Conservation (phyloP, 2,113 vertebrate genomes). For the Poicephalus meyeri region DNA sequence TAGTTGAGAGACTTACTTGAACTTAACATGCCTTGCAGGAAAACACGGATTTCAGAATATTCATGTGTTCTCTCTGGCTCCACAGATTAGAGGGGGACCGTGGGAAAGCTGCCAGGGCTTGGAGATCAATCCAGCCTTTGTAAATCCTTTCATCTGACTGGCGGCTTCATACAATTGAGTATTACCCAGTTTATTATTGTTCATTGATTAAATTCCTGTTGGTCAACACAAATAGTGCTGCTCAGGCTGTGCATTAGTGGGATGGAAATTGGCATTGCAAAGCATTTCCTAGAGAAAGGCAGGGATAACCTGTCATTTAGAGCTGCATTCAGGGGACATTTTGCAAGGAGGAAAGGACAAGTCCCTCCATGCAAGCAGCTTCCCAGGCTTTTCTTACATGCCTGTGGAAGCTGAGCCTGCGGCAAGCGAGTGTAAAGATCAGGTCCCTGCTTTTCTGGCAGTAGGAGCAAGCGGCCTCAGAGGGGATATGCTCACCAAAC, state of each 20-base stretch:
- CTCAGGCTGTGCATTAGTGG: neutral
- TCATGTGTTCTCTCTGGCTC: constrained; percentile 23
- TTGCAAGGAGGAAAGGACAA: neutral
- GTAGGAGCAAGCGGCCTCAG: neutral
- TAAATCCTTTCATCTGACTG: constrained; percentile 72
- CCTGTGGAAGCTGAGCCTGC: neutral
- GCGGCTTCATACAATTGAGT: constrained; percentile 54
- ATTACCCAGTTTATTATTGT: constrained; percentile 71
- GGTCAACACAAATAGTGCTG: constrained; percentile 67
- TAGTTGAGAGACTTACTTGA: neutral
- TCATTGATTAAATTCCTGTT: constrained; percentile 69
- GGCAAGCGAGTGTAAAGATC: neutral
- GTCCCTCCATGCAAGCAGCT: neutral
- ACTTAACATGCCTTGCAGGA: neutral
- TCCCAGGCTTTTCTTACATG: neutral
- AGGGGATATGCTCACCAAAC: neutral
- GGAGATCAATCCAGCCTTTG: constrained; percentile 65
- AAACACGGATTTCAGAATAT: neutral
- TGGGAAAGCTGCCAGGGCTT: constrained; percentile 71
- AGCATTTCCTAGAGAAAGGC: constrained; percentile 27
- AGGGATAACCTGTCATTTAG: neutral
- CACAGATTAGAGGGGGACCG: constrained; percentile 46
- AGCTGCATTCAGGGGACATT: neutral
- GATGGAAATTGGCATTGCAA: constrained; percentile 32
- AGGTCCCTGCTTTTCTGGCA: neutral